These are phyloP conservation scores for Channa maculata DNA, from an alignment of 2,113 vertebrate species.

Conservation along the genomic window DNA sequence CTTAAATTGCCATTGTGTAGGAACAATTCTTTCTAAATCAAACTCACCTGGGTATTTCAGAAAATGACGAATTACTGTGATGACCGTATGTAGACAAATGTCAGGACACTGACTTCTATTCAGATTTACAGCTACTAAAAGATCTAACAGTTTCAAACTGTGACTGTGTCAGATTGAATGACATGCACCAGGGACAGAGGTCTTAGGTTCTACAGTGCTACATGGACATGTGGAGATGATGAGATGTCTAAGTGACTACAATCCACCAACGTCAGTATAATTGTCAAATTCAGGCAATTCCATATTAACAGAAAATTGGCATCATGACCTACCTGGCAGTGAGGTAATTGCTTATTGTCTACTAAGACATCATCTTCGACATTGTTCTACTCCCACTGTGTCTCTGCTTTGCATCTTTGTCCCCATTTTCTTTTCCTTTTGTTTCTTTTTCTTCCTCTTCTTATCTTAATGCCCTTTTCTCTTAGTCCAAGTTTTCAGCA, in stretches of 20 bases:
- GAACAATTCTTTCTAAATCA: no score
- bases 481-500: constrained; percentile 25
- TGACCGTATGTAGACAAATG: no score
- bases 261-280: not conserved
- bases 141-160: not conserved
- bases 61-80: no score
- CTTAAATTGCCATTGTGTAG: no score
- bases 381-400: not conserved
- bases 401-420: constrained; percentile 19
- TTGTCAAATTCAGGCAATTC: not conserved
- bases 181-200: not conserved
- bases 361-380: not conserved
- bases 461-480: constrained; percentile 24
- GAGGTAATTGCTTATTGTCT: constrained; percentile 10
- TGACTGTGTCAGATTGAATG: not conserved
- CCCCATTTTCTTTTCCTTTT: not conserved
- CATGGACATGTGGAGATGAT: not conserved
- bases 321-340: not conserved
- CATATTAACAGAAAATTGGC: not conserved
- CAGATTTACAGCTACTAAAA: not conserved
- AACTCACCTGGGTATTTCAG: no score
- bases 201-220: not conserved
- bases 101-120: no score
- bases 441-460: not conserved
- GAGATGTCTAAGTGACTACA: not conserved